These are phyloP conservation scores for Drosophila meridiana DNA, from an alignment of 2,888 invertebrate genomes.

Conservation along the genomic window DNA sequence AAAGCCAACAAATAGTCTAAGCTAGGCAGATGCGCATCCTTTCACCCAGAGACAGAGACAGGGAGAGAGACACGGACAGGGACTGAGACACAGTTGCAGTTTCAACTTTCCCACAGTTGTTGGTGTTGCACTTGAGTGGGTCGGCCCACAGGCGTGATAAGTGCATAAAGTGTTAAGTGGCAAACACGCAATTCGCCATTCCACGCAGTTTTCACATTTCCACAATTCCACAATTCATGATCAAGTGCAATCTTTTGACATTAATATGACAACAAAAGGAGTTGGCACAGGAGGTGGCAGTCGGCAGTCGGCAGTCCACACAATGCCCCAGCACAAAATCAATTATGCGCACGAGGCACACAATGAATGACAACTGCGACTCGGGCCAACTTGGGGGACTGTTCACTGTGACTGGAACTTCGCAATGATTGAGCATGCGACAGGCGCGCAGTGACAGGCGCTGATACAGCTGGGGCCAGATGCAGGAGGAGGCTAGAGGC, in stretches of 20 bases:
- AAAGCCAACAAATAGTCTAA: neutral
- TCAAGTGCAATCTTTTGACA: conserved; percentile 81
- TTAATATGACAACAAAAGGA: conserved; percentile 79
- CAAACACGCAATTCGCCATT: conserved; percentile 68
- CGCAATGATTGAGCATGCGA: conserved; percentile 74
- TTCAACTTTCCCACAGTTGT: conserved; percentile 49
- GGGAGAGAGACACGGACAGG: neutral
- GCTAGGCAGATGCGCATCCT: conserved; percentile 49
- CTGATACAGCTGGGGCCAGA: conserved; percentile 13
- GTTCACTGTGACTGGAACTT: conserved; percentile 8
- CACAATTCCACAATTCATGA: conserved; percentile 70
- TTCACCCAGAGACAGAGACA: conserved; percentile 52
- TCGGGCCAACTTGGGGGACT: conserved; percentile 16
- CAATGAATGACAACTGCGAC: conserved; percentile 62
- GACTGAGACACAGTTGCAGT: conserved; percentile 8
- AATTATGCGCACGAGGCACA: conserved; percentile 76
- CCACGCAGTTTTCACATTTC: conserved; percentile 37
- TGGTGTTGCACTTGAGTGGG: conserved; percentile 34
- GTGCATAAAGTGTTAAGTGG: conserved; percentile 68
- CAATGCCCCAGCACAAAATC: conserved; percentile 54
- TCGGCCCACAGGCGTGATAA: conserved; percentile 57
- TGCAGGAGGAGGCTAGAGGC: neutral
- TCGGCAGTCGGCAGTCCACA: conserved; percentile 8
- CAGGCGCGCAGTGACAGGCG: conserved; percentile 58
- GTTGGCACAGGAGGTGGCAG: conserved; percentile 34